A percentile compares a stretch with the other conserved stretches of the same genome.
phyloP scores from a whole-genome alignment of 2,797 vertebrate species.

The Thalassophryne amazonica region DNA sequence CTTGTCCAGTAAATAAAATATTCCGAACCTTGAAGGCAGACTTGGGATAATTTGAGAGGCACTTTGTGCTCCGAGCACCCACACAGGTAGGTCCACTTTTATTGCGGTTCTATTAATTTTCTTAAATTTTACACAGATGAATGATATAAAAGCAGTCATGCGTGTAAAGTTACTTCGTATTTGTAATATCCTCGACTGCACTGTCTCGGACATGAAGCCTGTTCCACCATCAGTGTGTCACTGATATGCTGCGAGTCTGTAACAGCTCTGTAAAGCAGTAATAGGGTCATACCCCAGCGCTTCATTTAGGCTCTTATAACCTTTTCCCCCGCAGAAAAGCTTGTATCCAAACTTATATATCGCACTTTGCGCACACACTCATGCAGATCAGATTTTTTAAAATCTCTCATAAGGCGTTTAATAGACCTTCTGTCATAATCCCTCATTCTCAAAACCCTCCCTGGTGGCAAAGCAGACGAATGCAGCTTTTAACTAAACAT shows the following conservation, averaged over 20 bases:
- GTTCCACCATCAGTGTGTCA: constrained; percentile 53
- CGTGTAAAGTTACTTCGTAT: neutral
- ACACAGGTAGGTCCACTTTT: constrained; percentile 40
- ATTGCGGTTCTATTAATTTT: too few species aligned
- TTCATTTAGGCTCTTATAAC: constrained; percentile 30
- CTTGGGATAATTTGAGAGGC: constrained; percentile 43
- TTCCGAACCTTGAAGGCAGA: constrained; percentile 39
- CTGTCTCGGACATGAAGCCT: neutral
- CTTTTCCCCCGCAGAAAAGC: constrained; percentile 7
- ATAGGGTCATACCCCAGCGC: constrained; percentile 64
- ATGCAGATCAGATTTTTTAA: neutral
- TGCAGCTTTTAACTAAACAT: constrained; percentile 7
- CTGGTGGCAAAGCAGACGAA: constrained; percentile 56
- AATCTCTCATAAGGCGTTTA: neutral
- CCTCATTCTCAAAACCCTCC: constrained; percentile 46
- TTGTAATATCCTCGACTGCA: neutral
- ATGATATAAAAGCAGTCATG: neutral
- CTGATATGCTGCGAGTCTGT: constrained; percentile 54
- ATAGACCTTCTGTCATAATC: neutral
- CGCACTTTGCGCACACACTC: neutral
- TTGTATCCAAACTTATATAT: too few species aligned
- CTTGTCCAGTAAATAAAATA: constrained; percentile 33
- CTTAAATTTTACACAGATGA: constrained; percentile 16
- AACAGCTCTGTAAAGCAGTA: constrained; percentile 68
- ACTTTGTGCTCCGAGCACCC: constrained; percentile 45